Evolutionary conservation across 2,888 invertebrate species (phyloP).

Genomic region (Andrena bicolor): DNA sequence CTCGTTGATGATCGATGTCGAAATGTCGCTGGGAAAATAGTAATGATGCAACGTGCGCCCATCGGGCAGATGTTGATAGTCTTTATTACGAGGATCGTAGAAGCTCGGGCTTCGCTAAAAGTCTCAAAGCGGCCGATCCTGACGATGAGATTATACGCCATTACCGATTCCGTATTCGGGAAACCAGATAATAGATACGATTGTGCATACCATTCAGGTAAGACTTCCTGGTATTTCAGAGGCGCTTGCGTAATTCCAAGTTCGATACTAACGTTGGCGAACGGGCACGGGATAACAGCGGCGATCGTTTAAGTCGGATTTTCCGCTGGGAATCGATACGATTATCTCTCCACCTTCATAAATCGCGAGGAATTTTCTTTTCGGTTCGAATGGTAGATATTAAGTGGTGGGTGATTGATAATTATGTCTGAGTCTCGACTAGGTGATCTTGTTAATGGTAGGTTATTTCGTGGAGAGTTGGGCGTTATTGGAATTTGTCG

Average conservation of each 20-base stretch:
- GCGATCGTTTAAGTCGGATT: not conserved
- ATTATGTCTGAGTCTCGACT: too few relatives aligned
- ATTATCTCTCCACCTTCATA: too few relatives aligned
- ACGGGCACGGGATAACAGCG: not conserved
- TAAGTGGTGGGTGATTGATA: not conserved
- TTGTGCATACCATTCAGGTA: slow-evolving; percentile 60
- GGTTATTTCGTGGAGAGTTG: too few relatives aligned
- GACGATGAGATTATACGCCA: slow-evolving; percentile 50
- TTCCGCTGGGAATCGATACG: not conserved
- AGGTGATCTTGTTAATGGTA: too few relatives aligned
- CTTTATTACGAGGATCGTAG: slow-evolving; percentile 26
- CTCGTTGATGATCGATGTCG: not conserved
- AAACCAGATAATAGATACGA: slow-evolving; percentile 56
- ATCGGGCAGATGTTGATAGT: slow-evolving; percentile 8
- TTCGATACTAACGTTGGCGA: slow-evolving; percentile 45
- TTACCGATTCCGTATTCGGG: slow-evolving; percentile 58
- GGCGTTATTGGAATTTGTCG: too few relatives aligned
- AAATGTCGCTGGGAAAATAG: not conserved
- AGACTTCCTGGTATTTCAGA: slow-evolving; percentile 70
- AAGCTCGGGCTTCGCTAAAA: slow-evolving; percentile 14
- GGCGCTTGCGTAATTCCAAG: slow-evolving; percentile 72
- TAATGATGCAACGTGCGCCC: slow-evolving; percentile 11
- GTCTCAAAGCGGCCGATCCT: slow-evolving; percentile 37
- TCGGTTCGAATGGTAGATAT: not conserved
- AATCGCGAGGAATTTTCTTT: not conserved